Evolutionary conservation across 2,888 invertebrate genomes (phyloP), one percentile per base, ranked within the genome.

Genomic region (Aleiodes leptofemur): DNA sequence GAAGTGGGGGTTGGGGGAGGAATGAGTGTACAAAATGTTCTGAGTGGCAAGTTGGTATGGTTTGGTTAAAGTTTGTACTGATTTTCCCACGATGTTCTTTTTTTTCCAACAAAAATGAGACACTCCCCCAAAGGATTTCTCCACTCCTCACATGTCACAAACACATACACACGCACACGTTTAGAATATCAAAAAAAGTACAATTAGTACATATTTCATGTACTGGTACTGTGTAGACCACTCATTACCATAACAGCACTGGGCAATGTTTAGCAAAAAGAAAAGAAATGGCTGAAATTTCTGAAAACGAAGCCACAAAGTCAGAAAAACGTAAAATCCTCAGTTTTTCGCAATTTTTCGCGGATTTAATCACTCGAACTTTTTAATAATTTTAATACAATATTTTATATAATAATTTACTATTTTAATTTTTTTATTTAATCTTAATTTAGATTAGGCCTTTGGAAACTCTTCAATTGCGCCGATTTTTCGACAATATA

Each of bases 391-490:
- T 1, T 23, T 23, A 23, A 23, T 23, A 23, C 23, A 23, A 23
- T 23, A 23, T 23, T 23, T 23, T 2, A 23, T 23, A n/a, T 23
- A 23, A 23, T 23, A 23, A 23, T 23, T 23, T 23, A 23, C 23
- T 23, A 1, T 23, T 23, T 23, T 23, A 23, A 23, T 23, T 23
- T 23, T 23, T 1, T 23, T 23, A 23, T 23, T 23, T 23, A 23
- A 23, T 23, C 2, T 23, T 23, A 23, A 23, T 23, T 23, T 23
- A 23, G 23, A 23, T 74, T 80, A 81, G 80, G 80, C 81, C 80
- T 81, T 74, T 78, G 80, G 79, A 81, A 81, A 81, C 80, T 80
- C 75, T 80, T 72, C 76, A 72, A 75, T 75, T 78, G 70, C 57
- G 43, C 31, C 51, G 51, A 31, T 31, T 34, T 7, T 3, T 29